A percentile compares a stretch with the other conserved stretches of the same genome.
These are phyloP conservation scores for Malacoraja senta DNA, from an alignment of 2,797 vertebrate species.

Conservation along the genomic window DNA sequence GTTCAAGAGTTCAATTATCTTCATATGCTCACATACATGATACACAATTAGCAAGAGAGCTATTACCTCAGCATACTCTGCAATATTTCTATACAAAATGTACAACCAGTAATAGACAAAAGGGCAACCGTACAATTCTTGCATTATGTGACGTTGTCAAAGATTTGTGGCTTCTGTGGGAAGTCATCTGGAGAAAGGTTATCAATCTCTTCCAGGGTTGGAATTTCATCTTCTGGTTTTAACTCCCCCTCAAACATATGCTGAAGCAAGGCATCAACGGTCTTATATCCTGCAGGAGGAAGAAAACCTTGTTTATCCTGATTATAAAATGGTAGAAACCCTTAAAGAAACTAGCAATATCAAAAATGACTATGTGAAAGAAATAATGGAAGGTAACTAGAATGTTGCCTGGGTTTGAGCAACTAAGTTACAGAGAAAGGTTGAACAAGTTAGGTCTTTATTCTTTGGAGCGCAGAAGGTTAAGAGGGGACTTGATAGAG, in stretches of 20 bases:
- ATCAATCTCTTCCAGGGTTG: constrained; percentile 58
- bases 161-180: constrained; percentile 55
- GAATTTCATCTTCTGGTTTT: constrained; percentile 65
- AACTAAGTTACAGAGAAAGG: too few relatives aligned
- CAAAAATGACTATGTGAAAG: too few relatives aligned
- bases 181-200: constrained; percentile 48
- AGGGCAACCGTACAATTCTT: neutral
- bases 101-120: neutral
- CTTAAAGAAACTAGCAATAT: neutral
- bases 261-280: constrained; percentile 79
- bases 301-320: too few relatives aligned
- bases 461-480: too few relatives aligned
- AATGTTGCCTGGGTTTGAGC: too few relatives aligned
- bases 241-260: constrained; percentile 86
- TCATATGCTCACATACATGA: neutral
- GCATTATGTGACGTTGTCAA: constrained; percentile 43
- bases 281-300: constrained; percentile 68
- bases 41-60: neutral
- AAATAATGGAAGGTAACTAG: too few relatives aligned
- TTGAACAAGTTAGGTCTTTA: too few relatives aligned
- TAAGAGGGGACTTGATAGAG: too few relatives aligned
- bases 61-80: neutral
- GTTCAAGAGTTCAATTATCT: constrained; percentile 1
- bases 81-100: neutral
- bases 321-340: neutral